phyloP scores from a whole-genome alignment of 1,140 invertebrate genomes.

The Drosophila nikananu region DNA sequence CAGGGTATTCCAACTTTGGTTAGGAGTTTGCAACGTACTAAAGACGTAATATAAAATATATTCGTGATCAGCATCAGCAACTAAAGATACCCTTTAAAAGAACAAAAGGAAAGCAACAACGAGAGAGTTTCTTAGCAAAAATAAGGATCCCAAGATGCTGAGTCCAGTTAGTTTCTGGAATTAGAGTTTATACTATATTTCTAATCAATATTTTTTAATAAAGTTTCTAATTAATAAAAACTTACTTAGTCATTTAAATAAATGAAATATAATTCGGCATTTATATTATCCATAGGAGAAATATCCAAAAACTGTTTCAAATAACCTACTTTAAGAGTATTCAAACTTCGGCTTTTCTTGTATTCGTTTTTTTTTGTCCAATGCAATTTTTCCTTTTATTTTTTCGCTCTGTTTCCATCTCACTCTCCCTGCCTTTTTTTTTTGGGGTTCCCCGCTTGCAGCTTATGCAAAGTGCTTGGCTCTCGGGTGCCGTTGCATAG shows the following conservation, averaged over 20 bases:
- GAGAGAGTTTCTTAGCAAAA: too few relatives aligned
- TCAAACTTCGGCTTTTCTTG: too few relatives aligned
- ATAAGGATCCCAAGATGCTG: too few relatives aligned
- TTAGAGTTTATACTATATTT: too few relatives aligned
- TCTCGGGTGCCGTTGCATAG: slow-evolving; percentile 44
- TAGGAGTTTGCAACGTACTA: background rate
- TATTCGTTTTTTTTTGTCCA: background rate
- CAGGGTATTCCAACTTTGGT: background rate
- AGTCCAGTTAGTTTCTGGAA: too few relatives aligned
- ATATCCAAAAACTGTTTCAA: background rate
- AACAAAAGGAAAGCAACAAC: background rate
- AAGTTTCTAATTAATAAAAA: too few relatives aligned
- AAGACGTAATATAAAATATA: background rate
- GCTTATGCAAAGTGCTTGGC: slow-evolving; percentile 71
- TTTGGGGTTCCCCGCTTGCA: slow-evolving; percentile 51
- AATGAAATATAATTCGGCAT: background rate
- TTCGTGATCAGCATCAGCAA: background rate
- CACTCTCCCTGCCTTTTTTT: background rate
- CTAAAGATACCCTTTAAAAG: background rate
- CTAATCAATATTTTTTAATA: too few relatives aligned
- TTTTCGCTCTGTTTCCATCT: slow-evolving; percentile 1
- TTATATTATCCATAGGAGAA: too few relatives aligned
- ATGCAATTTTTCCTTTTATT: background rate
- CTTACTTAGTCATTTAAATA: background rate
- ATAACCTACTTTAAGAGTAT: background rate